A percentile compares a stretch with the other conserved stretches of the same genome.
phyloP scores from a whole-genome alignment of 2,888 invertebrate species.

The Dyspetes luteomarginatus region DNA sequence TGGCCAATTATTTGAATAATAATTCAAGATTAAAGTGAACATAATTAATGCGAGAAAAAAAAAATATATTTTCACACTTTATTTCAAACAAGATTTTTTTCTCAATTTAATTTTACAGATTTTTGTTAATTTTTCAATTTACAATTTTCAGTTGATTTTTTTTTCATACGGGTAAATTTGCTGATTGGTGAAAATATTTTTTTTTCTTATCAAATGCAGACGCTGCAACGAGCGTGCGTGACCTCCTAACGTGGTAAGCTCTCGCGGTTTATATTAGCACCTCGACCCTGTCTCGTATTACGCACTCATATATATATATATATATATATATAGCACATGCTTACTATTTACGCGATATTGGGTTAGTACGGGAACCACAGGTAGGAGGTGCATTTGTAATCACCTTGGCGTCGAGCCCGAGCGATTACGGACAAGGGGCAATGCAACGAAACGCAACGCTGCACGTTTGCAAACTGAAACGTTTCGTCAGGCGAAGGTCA shows the following conservation, averaged over 20 bases:
- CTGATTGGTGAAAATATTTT: not conserved
- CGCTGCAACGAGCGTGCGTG: not conserved
- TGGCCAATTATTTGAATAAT: no score
- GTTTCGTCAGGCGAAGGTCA: slow-evolving; percentile 73
- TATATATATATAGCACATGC: no score
- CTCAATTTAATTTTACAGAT: no score
- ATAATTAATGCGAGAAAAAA: not conserved
- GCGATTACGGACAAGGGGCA: slow-evolving; percentile 45
- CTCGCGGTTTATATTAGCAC: slow-evolving; percentile 34
- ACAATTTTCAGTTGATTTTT: not conserved
- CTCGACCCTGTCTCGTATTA: slow-evolving; percentile 49
- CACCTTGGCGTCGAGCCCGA: slow-evolving; percentile 57
- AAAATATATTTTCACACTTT: slow-evolving; percentile 8
- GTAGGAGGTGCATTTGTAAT: slow-evolving; percentile 39
- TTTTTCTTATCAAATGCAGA: not conserved
- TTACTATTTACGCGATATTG: not conserved
- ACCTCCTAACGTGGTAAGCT: slow-evolving; percentile 15
- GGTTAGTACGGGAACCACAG: not conserved
- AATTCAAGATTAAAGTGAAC: not conserved
- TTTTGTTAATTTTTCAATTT: no score
- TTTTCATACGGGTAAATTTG: not conserved
- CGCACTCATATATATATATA: not conserved
- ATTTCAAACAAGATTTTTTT: no score
- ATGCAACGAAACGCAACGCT: slow-evolving; percentile 53
- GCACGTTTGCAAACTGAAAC: slow-evolving; percentile 50